Base-by-base conservation (phyloP, 2,797 vertebrate species). In the Pipistrellus nathusii region DNA sequence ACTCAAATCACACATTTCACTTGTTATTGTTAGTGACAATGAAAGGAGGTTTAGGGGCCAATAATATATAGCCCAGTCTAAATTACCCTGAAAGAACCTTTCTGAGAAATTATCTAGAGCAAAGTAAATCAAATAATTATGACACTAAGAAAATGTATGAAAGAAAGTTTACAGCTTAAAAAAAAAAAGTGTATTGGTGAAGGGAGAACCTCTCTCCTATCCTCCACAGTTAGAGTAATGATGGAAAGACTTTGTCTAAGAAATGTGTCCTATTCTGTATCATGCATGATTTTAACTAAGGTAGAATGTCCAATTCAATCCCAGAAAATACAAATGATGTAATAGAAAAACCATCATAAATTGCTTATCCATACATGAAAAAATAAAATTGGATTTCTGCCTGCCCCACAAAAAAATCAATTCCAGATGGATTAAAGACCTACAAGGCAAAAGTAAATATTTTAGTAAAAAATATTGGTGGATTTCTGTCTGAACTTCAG, bases 381-480 rank as follows among this genome's bases (percentile, higher is more conserved):
- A 85, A 77, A n/a, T 53, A 78, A 89, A 91, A 80, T 6, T 80
- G n/a, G 6, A 85, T 64, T 75, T 85, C 41, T 83, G 38, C 21
- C 51, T 82, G 23, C 32, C 57, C 12, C 32, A 68, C 69, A 77
- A 87, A 71, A 93, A 71, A 93, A 76, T 77, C 8, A 92, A 25
- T 80, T 92, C 68, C 38, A 81, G 72, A 90, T 21, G 51, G 53
- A 69, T 59, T 84, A 82, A 76, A 95, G 32, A 85, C 18, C 2
- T 59, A 81, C 38, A 55, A 76, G 46, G 55, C 27, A 95, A 86
- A 89, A 89, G 27, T 46, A 88, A 93, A 88, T 23, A 68, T 44
- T 66, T 76, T 68, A 77, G 15, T 64, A 25, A 51, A 89, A 92
- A 81, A 72, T 30, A 55, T 7, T 66, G 4, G 59, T 51, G 10